A percentile compares a stretch with the other conserved stretches of the same genome.
These are phyloP conservation scores for Hippopotamus amphibius DNA, from an alignment of 2,113 vertebrate species.

Conservation along the genomic window DNA sequence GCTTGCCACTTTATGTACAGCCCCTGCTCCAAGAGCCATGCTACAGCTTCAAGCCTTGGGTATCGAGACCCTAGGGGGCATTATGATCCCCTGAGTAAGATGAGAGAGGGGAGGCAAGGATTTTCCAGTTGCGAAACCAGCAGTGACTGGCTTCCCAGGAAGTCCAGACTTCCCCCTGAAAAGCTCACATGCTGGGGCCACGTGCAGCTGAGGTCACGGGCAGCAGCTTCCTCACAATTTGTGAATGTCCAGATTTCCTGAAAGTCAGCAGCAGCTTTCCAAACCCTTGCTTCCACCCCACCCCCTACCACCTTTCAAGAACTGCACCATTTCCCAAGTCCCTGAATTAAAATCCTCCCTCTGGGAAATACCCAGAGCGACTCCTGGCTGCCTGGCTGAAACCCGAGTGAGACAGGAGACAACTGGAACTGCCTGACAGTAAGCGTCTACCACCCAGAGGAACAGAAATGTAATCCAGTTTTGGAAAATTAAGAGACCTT, in stretches of 20 bases:
- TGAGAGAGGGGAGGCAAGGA: neutral
- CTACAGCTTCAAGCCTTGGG: neutral
- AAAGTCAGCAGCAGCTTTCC: neutral
- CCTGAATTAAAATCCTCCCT: neutral
- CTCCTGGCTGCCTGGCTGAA: neutral
- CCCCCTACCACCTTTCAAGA: neutral
- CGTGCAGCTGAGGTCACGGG: accelerated
- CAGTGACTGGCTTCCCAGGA: accelerated
- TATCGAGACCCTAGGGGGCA: neutral
- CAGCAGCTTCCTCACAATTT: neutral
- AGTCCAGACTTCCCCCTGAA: neutral
- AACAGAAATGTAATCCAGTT: neutral
- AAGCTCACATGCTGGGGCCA: accelerated
- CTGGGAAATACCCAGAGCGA: neutral
- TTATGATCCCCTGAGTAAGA: accelerated
- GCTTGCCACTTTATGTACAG: no score
- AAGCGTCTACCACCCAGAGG: neutral
- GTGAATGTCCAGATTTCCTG: neutral
- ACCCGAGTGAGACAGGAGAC: neutral
- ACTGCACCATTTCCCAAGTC: neutral
- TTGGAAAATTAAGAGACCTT: neutral
- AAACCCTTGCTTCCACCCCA: neutral
- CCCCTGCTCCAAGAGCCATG: neutral
- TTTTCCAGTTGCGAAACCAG: accelerated
- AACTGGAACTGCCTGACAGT: no score